These are phyloP conservation scores for Lemur catta DNA, from an alignment of 2,797 vertebrate species.

Conservation along the genomic window DNA sequence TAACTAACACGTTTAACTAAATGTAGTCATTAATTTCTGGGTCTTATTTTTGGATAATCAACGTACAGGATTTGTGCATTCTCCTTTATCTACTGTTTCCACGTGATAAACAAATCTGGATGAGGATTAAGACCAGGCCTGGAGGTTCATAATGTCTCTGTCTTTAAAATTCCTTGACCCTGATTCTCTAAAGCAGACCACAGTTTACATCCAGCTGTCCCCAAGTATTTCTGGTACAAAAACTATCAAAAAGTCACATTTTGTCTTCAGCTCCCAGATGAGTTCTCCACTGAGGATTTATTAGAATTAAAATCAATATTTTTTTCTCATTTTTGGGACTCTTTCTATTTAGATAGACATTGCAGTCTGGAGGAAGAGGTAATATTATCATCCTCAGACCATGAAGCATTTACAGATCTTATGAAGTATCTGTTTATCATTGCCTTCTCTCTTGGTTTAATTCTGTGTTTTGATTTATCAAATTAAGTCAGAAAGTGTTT, in stretches of 20 bases:
- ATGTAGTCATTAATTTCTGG: no score
- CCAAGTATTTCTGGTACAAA: not conserved
- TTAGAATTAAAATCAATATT: not conserved
- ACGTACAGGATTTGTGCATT: no score
- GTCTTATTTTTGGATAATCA: no score
- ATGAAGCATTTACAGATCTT: not conserved
- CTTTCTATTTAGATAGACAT: not conserved
- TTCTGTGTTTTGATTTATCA: not conserved
- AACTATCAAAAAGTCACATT: not conserved
- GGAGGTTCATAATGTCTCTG: no score
- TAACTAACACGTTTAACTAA: no score
- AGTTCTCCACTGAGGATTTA: not conserved
- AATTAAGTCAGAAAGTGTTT: not conserved
- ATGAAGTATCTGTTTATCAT: not conserved
- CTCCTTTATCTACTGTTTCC: no score
- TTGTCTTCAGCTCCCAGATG: not conserved
- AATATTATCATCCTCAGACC: not conserved
- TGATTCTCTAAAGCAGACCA: not conserved
- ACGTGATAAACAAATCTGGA: no score
- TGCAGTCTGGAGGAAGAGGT: not conserved
- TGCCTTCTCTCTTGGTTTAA: not conserved
- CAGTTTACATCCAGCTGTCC: not conserved
- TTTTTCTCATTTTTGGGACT: not conserved
- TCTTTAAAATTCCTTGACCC: no score
- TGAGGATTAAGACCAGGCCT: no score